A percentile compares a stretch with the other conserved stretches of the same genome.
Evolutionary conservation across 2,113 vertebrate genomes (phyloP).

Genomic region (Nothobranchius furzeri): DNA sequence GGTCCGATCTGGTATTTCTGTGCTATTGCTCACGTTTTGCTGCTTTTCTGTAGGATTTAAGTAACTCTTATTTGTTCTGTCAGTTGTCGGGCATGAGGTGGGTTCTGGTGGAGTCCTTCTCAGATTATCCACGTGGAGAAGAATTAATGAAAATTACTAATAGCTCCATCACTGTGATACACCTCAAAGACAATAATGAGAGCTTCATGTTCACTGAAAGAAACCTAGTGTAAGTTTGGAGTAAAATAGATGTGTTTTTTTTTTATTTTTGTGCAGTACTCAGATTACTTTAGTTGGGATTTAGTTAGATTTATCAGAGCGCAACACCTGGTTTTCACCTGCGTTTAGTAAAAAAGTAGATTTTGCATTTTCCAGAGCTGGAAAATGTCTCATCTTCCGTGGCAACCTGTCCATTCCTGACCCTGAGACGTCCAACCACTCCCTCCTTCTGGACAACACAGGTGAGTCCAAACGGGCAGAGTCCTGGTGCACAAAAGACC

Average conservation of each 20-base stretch:
- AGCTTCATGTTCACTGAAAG: slow-evolving; percentile 12
- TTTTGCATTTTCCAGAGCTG: background rate
- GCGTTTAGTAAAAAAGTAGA: no score
- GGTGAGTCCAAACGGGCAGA: slow-evolving; percentile 7
- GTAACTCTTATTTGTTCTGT: background rate
- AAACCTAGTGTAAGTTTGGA: slow-evolving; percentile 9
- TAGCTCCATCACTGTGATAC: slow-evolving; percentile 15
- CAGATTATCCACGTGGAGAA: slow-evolving; percentile 12
- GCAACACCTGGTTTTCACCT: background rate
- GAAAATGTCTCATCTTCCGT: slow-evolving; percentile 15
- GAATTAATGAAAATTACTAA: background rate
- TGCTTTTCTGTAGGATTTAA: background rate
- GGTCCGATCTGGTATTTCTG: background rate
- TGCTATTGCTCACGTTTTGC: background rate
- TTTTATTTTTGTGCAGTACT: background rate
- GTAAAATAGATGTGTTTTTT: no score
- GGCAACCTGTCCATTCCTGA: slow-evolving; percentile 11
- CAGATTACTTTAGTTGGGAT: no score
- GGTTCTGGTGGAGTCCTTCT: slow-evolving; percentile 20
- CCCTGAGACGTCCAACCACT: slow-evolving; percentile 17
- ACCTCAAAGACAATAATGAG: background rate
- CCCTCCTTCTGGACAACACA: background rate
- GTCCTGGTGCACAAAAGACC: no score
- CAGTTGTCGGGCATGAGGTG: slow-evolving; percentile 11
- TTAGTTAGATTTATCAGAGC: no score